A percentile compares a stretch with the other conserved stretches of the same genome.
phyloP scores from a whole-genome alignment of 2,888 invertebrate genomes.

The Pristionchus entomophagus region DNA sequence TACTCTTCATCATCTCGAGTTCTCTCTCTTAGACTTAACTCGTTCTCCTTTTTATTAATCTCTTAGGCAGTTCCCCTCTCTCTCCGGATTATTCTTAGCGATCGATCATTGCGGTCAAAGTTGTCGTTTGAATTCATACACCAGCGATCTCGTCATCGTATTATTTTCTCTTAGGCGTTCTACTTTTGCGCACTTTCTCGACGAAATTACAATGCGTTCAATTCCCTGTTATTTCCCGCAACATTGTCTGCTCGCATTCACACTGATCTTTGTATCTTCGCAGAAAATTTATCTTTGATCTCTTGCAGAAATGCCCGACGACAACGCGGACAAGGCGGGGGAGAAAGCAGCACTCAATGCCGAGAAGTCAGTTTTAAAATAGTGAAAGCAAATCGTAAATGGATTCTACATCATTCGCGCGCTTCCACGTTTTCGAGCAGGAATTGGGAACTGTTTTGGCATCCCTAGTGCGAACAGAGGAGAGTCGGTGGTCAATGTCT shows the following conservation, averaged over 20 bases:
- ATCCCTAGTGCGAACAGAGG: background rate
- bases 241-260: no score
- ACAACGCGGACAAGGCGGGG: background rate
- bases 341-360: background rate
- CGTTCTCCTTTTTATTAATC: conserved; percentile 27
- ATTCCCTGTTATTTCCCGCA: background rate
- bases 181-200: background rate
- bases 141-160: no score
- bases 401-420: background rate
- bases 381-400: no score
- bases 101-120: background rate
- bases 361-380: background rate
- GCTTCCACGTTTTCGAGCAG: no score
- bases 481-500: background rate
- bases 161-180: background rate
- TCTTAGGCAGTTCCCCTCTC: background rate
- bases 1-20: background rate
- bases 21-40: background rate
- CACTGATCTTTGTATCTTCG: no score
- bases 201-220: background rate
- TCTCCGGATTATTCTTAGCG: background rate
- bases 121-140: no score
- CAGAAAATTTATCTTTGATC: background rate
- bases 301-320: conserved; percentile 8
- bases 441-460: no score